These are phyloP conservation scores for Cuculus canorus DNA, from an alignment of 2,797 vertebrate species.

Conservation along the genomic window DNA sequence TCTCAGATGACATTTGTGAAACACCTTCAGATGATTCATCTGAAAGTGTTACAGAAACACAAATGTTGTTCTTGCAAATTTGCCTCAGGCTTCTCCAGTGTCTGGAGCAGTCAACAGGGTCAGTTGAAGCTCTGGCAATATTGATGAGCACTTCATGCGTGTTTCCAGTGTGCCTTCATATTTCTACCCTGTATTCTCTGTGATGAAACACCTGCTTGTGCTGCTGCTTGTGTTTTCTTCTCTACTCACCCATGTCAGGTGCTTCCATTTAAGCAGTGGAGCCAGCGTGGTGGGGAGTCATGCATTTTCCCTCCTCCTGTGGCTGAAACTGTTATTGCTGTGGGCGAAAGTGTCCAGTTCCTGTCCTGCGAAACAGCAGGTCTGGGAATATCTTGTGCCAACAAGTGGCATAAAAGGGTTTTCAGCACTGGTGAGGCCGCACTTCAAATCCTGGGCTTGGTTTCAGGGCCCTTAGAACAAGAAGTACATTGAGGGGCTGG, in stretches of 20 bases:
- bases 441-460: too few species aligned
- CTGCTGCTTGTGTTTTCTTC: neutral
- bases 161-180: neutral
- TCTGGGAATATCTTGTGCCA: neutral
- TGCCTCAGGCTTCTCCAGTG: too few species aligned
- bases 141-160: neutral
- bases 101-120: fast-evolving
- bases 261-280: neutral
- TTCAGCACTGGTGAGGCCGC: too few species aligned
- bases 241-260: too few species aligned
- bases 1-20: neutral
- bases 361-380: neutral
- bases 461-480: too few species aligned
- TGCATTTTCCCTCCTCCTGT: neutral
- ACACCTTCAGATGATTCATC: neutral
- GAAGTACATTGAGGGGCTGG: too few species aligned
- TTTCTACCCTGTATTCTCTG: fast-evolving
- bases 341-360: neutral
- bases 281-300: fast-evolving
- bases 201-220: neutral
- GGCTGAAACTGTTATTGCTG: neutral
- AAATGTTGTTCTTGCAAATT: neutral
- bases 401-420: neutral
- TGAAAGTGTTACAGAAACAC: neutral
- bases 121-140: neutral